These are phyloP conservation scores for Brachypterus glaber DNA, from an alignment of 2,888 invertebrate species.

Conservation along the genomic window DNA sequence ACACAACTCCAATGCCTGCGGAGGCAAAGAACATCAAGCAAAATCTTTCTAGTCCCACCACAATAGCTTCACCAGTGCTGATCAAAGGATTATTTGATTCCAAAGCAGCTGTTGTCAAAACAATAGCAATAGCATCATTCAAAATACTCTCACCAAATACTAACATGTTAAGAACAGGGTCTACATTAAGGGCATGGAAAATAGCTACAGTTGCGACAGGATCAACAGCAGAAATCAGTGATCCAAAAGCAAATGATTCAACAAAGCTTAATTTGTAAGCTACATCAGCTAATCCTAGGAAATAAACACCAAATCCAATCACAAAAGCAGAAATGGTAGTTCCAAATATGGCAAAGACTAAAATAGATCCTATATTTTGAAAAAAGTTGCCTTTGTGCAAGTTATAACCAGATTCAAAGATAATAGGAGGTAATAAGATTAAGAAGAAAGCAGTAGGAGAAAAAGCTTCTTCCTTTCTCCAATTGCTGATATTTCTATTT, in stretches of 20 bases:
- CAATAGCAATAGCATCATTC: conserved; percentile 98
- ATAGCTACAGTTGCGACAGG: conserved; percentile 99
- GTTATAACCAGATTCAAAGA: conserved; percentile 98
- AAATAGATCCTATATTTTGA: conserved; percentile 97
- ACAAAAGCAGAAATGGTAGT: conserved; percentile 95
- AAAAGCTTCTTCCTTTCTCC: conserved; percentile 96
- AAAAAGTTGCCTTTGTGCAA: conserved; percentile 94
- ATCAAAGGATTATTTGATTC: conserved; percentile 58
- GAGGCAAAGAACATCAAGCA: conserved; percentile 98
- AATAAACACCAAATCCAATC: conserved; percentile 92
- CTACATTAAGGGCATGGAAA: conserved; percentile 94
- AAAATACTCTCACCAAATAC: conserved; percentile 94
- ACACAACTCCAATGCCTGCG: conserved; percentile 89
- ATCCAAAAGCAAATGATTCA: conserved; percentile 98
- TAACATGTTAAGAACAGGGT: conserved; percentile 97
- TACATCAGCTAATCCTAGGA: conserved; percentile 83
- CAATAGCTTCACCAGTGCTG: conserved; percentile 73
- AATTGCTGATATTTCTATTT: conserved; percentile 81
- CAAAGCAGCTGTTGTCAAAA: conserved; percentile 81
- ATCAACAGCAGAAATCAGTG: conserved; percentile 96
- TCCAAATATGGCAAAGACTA: conserved; percentile 95
- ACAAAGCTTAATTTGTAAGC: conserved; percentile 89
- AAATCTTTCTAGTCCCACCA: conserved; percentile 81
- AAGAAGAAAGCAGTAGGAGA: conserved; percentile 97
- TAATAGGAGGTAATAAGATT: conserved; percentile 93